These are phyloP conservation scores for Seira sanloemensis DNA, from an alignment of 2,888 invertebrate species.

Conservation along the genomic window DNA sequence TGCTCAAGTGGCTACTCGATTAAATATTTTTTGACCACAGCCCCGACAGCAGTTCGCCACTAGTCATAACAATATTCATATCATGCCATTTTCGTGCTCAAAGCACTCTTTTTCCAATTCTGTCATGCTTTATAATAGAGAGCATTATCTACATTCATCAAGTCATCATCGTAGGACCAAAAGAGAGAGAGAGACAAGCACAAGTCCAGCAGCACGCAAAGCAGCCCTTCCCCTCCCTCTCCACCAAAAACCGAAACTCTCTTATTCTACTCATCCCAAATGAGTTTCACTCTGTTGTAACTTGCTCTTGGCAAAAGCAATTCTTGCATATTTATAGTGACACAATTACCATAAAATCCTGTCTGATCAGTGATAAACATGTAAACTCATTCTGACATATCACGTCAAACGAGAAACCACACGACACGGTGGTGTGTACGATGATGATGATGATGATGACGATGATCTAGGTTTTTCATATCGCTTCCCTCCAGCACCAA, in stretches of 20 bases:
- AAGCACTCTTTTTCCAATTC: neutral
- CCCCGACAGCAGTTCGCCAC: constrained; percentile 58
- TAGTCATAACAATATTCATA: constrained; percentile 47
- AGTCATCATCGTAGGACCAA: constrained; percentile 8
- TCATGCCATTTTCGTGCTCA: neutral
- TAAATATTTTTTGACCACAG: constrained; percentile 64
- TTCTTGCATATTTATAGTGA: constrained; percentile 42
- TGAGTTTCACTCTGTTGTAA: constrained; percentile 7
- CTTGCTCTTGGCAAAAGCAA: constrained; percentile 19
- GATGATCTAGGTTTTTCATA: constrained; percentile 45
- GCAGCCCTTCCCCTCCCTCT: constrained; percentile 29
- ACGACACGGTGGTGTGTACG: constrained; percentile 16
- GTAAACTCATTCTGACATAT: constrained; percentile 65
- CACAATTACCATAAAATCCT: constrained; percentile 69
- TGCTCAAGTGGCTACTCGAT: constrained; percentile 68
- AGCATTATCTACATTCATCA: constrained; percentile 5
- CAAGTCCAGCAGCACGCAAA: constrained; percentile 17
- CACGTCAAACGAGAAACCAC: constrained; percentile 62
- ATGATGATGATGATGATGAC: neutral
- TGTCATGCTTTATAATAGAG: neutral
- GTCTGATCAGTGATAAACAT: constrained; percentile 66
- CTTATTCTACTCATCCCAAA: neutral
- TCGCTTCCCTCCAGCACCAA: constrained; percentile 50
- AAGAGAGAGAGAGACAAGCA: too few species aligned
- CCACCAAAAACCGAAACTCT: constrained; percentile 15